A percentile compares a stretch with the other conserved stretches of the same genome.
Evolutionary conservation across 2,797 vertebrate genomes (phyloP).

Genomic region (Dryobates pubescens): DNA sequence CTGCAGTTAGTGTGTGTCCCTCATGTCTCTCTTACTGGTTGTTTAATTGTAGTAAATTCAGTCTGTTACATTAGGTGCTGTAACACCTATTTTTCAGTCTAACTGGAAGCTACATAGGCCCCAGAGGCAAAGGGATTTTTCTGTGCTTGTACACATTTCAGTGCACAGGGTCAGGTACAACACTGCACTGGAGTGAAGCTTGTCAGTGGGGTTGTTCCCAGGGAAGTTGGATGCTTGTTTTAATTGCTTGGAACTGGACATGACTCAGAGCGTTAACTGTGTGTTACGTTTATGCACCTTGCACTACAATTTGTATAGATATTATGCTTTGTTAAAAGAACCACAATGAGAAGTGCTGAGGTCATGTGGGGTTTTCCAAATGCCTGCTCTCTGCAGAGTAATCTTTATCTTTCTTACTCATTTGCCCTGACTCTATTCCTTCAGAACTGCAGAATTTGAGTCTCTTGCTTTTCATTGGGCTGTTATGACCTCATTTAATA

Average conservation of each 20-base stretch:
- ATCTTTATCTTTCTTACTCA: neutral
- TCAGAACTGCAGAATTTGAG: neutral
- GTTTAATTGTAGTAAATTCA: neutral
- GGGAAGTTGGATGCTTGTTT: neutral
- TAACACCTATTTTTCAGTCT: neutral
- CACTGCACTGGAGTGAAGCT: neutral
- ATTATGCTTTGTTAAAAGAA: neutral
- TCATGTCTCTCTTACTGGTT: neutral
- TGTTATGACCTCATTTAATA: constrained; percentile 51
- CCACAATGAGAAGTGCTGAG: neutral
- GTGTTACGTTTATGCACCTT: neutral
- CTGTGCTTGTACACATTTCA: neutral
- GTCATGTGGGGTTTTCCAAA: neutral
- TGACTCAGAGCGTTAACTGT: neutral
- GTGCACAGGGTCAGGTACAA: accelerated
- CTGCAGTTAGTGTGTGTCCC: neutral
- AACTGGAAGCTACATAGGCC: neutral
- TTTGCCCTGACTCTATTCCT: neutral
- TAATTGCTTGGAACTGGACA: neutral
- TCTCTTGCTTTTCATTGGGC: constrained; percentile 32
- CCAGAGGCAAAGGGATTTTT: neutral
- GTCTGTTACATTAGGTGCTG: neutral
- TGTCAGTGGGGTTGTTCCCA: neutral
- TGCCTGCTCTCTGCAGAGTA: neutral
- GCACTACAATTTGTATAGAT: neutral